Evolutionary conservation across 2,888 invertebrate genomes (phyloP).

Genomic region (Pantelozetes paolii): DNA sequence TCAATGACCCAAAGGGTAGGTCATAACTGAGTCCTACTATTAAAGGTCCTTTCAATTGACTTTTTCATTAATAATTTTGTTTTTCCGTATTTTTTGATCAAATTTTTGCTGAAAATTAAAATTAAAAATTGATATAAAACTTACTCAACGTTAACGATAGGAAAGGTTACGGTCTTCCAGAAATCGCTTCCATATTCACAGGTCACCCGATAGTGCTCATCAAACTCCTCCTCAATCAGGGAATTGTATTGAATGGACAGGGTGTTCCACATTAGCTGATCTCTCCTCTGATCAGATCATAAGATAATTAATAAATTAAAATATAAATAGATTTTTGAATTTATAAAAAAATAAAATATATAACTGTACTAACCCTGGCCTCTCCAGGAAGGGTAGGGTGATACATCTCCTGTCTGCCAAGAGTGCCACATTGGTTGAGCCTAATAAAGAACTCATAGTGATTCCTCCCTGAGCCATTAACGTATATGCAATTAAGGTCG

Average conservation of each 20-base stretch:
- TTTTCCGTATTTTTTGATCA: neutral
- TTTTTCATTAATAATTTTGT: neutral
- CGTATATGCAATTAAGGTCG: conserved; percentile 89
- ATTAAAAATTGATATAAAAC: conserved; percentile 53
- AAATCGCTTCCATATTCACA: conserved; percentile 95
- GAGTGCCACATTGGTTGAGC: conserved; percentile 82
- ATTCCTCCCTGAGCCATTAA: conserved; percentile 83
- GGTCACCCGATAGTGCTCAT: conserved; percentile 91
- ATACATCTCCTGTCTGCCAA: conserved; percentile 61
- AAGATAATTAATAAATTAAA: neutral
- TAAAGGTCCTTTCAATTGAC: neutral
- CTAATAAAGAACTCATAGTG: conserved; percentile 92
- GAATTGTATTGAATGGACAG: conserved; percentile 91
- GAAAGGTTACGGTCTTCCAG: conserved; percentile 93
- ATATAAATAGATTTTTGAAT: neutral
- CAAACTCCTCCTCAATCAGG: conserved; percentile 85
- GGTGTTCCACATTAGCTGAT: conserved; percentile 88
- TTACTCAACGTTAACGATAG: conserved; percentile 89
- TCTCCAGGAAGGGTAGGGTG: conserved; percentile 46
- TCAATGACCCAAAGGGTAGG: conserved; percentile 6
- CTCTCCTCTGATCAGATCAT: conserved; percentile 46
- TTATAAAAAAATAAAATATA: no score
- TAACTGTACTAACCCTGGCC: conserved; percentile 46
- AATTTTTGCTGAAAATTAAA: neutral
- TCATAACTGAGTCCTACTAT: neutral